phyloP scores from a whole-genome alignment of 2,888 invertebrate species.

The Odontothrips loti region DNA sequence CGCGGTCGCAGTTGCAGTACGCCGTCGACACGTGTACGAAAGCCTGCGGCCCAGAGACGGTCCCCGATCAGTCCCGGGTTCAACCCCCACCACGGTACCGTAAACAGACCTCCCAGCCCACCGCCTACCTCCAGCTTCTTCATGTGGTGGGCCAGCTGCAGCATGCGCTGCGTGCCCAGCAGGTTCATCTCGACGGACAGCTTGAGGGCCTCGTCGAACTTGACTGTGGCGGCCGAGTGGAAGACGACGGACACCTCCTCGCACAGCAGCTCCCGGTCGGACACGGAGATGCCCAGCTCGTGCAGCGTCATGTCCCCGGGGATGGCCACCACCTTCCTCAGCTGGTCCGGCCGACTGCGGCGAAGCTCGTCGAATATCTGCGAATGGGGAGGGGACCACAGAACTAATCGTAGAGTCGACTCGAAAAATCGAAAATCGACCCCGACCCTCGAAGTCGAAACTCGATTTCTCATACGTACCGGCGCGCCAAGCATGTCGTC shows the following conservation, averaged over 20 bases:
- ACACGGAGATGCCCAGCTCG: not conserved
- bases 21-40: slow-evolving; percentile 68
- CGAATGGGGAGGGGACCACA: not conserved
- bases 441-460: too few relatives aligned
- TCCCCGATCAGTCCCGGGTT: not conserved
- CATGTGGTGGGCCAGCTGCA: not conserved
- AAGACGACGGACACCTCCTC: slow-evolving; percentile 23
- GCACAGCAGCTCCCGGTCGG: slow-evolving; percentile 4
- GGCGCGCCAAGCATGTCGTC: not conserved
- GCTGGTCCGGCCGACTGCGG: not conserved
- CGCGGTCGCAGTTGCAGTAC: slow-evolving; percentile 64
- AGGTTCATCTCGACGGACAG: slow-evolving; percentile 22
- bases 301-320: not conserved
- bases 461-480: not conserved
- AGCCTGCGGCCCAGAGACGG: slow-evolving; percentile 45
- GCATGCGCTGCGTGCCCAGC: slow-evolving; percentile 5
- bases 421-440: too few relatives aligned
- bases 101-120: not conserved
- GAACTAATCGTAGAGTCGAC: too few relatives aligned
- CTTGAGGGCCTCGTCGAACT: slow-evolving; percentile 21
- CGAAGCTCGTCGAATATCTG: slow-evolving; percentile 10
- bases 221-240: slow-evolving; percentile 15
- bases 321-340: not conserved
- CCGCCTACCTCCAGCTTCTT: slow-evolving; percentile 12
- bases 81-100: not conserved